These are phyloP conservation scores for Fopius arisanus DNA, from an alignment of 1,140 invertebrate genomes.

Conservation along the genomic window DNA sequence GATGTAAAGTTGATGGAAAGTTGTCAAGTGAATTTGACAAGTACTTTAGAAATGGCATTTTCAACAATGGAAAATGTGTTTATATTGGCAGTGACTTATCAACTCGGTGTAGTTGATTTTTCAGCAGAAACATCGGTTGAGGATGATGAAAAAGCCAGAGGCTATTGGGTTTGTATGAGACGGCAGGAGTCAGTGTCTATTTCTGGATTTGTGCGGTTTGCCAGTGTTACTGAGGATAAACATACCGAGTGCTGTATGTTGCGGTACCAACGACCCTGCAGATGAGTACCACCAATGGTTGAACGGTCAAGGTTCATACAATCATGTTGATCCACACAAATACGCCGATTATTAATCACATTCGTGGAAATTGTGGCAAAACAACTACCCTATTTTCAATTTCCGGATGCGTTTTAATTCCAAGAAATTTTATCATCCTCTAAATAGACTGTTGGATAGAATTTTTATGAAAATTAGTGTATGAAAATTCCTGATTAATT, in stretches of 20 bases:
- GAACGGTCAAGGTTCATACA: conserved; percentile 6
- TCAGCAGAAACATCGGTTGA: neutral
- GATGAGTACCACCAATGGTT: neutral
- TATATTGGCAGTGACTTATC: neutral
- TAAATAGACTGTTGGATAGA: too few relatives aligned
- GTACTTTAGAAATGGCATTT: neutral
- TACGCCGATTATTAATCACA: neutral
- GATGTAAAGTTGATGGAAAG: too few relatives aligned
- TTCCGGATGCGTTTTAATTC: too few relatives aligned
- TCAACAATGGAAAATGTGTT: neutral
- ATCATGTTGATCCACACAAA: neutral
- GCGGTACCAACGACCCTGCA: conserved; percentile 6
- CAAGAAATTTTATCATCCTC: too few relatives aligned
- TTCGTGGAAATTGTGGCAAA: neutral
- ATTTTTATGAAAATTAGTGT: too few relatives aligned
- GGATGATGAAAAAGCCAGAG: neutral
- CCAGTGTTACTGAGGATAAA: conserved; percentile 3
- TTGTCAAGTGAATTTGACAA: neutral
- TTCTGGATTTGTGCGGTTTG: neutral
- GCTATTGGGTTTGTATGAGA: neutral
- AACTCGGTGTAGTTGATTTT: neutral
- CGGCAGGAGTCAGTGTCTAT: conserved; percentile 3
- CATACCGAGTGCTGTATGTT: neutral
- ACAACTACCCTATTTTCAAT: neutral
- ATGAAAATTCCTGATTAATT: too few relatives aligned